phyloP scores from a whole-genome alignment of 2,888 invertebrate genomes.

The Diplolepis rosae region DNA sequence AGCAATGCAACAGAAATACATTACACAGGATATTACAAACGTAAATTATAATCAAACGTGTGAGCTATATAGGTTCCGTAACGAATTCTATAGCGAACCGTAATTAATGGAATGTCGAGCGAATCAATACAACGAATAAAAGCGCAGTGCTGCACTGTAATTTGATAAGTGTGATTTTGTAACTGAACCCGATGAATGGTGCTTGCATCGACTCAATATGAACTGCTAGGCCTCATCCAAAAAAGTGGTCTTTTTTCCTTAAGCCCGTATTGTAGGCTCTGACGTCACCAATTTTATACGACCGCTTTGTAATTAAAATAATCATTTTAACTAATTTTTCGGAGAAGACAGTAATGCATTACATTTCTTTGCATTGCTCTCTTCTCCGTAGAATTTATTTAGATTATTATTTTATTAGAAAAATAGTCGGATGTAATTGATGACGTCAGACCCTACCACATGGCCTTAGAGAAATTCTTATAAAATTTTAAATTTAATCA shows the following conservation, averaged over 20 bases:
- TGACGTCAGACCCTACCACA: too few relatives aligned
- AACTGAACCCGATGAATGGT: background rate
- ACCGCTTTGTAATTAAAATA: too few relatives aligned
- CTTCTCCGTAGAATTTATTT: too few relatives aligned
- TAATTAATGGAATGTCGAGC: constrained; percentile 22
- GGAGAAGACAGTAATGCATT: too few relatives aligned
- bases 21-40: constrained; percentile 28
- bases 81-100: constrained; percentile 18
- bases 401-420: too few relatives aligned
- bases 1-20: constrained; percentile 16
- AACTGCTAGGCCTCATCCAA: background rate
- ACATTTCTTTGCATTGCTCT: too few relatives aligned
- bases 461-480: too few relatives aligned
- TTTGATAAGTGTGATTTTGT: constrained; percentile 13
- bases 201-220: background rate
- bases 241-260: background rate
- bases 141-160: constrained; percentile 8
- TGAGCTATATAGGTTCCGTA: background rate
- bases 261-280: too few relatives aligned
- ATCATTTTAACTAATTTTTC: too few relatives aligned
- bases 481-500: too few relatives aligned
- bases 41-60: constrained; percentile 24
- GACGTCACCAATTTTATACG: too few relatives aligned
- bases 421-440: too few relatives aligned
- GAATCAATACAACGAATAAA: constrained; percentile 23